Evolutionary conservation across 2,888 invertebrate species (phyloP).

Genomic region (Mythimna vitellina): DNA sequence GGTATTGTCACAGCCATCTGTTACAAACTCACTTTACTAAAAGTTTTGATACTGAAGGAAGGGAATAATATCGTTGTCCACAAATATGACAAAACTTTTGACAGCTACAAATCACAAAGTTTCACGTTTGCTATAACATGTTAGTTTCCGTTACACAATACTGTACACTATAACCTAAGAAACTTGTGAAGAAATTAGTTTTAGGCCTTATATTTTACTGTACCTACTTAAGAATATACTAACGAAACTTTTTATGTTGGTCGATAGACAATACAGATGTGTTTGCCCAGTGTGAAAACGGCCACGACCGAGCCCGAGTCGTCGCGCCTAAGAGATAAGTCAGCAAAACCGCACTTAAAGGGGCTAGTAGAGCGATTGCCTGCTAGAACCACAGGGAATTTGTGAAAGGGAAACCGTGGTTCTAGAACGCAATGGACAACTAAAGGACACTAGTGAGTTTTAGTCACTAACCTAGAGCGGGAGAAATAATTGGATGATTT

Average conservation of each 20-base stretch:
- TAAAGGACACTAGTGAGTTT: no score
- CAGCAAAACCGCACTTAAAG: no score
- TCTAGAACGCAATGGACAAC: no score
- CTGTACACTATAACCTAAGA: neutral
- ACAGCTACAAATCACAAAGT: neutral
- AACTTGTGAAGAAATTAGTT: neutral
- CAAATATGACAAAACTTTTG: slow-evolving; percentile 3
- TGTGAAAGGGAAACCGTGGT: no score
- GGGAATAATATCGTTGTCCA: neutral
- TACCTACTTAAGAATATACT: neutral
- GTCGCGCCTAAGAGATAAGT: no score
- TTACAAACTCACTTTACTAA: neutral
- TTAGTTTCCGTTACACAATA: neutral
- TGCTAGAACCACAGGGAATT: no score
- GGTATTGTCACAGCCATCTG: neutral
- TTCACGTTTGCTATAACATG: neutral
- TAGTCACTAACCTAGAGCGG: no score
- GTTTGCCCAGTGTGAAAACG: no score
- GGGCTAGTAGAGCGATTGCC: no score
- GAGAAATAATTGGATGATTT: no score
- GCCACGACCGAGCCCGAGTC: no score
- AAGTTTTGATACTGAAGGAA: neutral
- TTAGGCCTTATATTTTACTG: neutral
- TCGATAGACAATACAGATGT: neutral
- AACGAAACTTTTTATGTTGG: neutral